These are phyloP conservation scores for Urocitellus parryii DNA, from an alignment of 2,113 vertebrate genomes.

Conservation along the genomic window DNA sequence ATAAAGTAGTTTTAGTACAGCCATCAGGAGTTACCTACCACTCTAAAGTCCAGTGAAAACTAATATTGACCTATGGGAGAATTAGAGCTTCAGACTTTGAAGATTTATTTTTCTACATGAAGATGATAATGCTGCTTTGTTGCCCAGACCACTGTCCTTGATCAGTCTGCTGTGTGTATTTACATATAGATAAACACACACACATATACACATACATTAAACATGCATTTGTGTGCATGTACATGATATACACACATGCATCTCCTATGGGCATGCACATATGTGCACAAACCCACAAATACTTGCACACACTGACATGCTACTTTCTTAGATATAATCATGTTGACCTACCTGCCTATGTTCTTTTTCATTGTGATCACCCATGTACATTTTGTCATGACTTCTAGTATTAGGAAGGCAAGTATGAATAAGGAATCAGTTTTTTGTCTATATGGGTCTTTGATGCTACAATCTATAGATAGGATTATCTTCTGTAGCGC, in stretches of 20 bases:
- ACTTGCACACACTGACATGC: not conserved
- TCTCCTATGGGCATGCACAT: too few relatives aligned
- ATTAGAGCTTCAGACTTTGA: not conserved
- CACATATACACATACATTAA: not conserved
- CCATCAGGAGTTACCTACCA: not conserved
- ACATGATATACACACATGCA: not conserved
- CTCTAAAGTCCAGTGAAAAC: constrained; percentile 44
- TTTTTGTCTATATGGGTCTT: not conserved
- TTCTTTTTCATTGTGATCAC: not conserved
- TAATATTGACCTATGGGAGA: not conserved
- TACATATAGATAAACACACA: not conserved
- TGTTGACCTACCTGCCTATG: not conserved
- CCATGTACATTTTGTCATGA: not conserved
- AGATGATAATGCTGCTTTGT: not conserved
- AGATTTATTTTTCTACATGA: constrained; percentile 5
- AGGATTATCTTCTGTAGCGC: not conserved
- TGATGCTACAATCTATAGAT: not conserved
- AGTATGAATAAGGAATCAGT: not conserved
- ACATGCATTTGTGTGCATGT: not conserved
- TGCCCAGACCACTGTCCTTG: not conserved
- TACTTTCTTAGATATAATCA: not conserved
- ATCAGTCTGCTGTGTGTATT: not conserved
- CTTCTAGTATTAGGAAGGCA: not conserved
- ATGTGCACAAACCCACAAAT: not conserved
- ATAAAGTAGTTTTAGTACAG: not conserved